A percentile compares a stretch with the other conserved stretches of the same genome.
Conservation (phyloP, 2,888 invertebrate species). For the Drosophila anceps region DNA sequence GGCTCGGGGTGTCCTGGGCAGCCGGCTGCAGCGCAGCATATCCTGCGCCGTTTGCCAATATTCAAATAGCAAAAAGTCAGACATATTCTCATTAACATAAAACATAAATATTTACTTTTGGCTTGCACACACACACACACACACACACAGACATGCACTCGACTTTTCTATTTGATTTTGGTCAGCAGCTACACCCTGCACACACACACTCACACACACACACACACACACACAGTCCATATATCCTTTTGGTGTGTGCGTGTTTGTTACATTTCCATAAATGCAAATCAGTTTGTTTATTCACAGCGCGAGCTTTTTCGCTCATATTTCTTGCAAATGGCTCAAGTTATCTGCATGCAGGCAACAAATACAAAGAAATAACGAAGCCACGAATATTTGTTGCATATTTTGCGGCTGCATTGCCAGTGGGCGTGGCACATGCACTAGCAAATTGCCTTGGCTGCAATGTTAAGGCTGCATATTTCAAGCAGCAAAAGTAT, state of each 20-base stretch:
- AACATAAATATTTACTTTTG: constrained; percentile 84
- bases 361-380: background rate
- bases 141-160: constrained; percentile 35
- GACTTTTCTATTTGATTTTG: constrained; percentile 69
- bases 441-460: constrained; percentile 35
- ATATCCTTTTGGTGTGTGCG: constrained; percentile 55
- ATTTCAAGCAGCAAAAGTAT: constrained; percentile 7
- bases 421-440: background rate
- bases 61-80: constrained; percentile 84
- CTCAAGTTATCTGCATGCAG: constrained; percentile 45
- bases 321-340: constrained; percentile 72
- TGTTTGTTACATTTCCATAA: constrained; percentile 74
- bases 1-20: constrained; percentile 40
- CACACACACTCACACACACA: constrained; percentile 44
- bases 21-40: constrained; percentile 22
- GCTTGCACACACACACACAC: constrained; percentile 44
- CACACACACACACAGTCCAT: constrained; percentile 48
- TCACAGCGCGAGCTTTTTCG: constrained; percentile 59
- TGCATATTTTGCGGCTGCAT: constrained; percentile 49
- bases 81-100: constrained; percentile 84
- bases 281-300: constrained; percentile 82
- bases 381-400: constrained; percentile 28
- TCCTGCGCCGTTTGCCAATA: constrained; percentile 73
- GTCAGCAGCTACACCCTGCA: constrained; percentile 33
- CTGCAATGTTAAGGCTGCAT: constrained; percentile 28